Evolutionary conservation across 2,888 invertebrate species (phyloP), one percentile per base, ranked within the genome.

Genomic region (Microctonus brassicae): DNA sequence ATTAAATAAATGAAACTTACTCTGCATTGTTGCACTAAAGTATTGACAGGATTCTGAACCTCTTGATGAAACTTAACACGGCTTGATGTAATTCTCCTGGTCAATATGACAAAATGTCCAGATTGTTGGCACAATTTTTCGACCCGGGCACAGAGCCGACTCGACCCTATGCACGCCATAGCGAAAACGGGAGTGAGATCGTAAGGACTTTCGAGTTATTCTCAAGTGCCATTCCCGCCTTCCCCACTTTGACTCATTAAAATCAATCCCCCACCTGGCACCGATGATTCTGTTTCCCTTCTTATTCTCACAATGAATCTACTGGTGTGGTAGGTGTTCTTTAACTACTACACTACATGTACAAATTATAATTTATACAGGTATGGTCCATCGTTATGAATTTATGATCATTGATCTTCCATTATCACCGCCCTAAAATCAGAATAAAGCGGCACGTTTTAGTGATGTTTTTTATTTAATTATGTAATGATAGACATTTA

Each of bases 91-190:
- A 91, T 90, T 90, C 92, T 92, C 89, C 91, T 91, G 86, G 91
- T 90, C 89, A 91, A 88, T 85, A 89, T 89, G 83, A 88, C 90
- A 80, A 86, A 83, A 81, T 84, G 91, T 90, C 92, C 91, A 88
- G 93, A 92, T 91, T 93, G 71, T 39, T 67, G 93, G 91, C 93
- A 94, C 92, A 94, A 89, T 91, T 93, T 93, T 90, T 93, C 93
- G 88, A 93, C 92, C 90, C 93, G 93, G 90, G 91, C 92, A 93
- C 93, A 94, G 89, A 94, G 91, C 91, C 93, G 92, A 91, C 93
- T 92, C 90, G 93, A 92, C 90, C 93, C 92, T 91, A 93, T 91
- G 92, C 93, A 93, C 92, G 94, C 94, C 94, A 94, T 94, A 91
- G 92, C 91, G 90, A 91, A 91, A 91, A 93, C 92, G 91, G 91